phyloP scores from a whole-genome alignment of 2,113 vertebrate genomes.

The Gopherus evgoodei region DNA sequence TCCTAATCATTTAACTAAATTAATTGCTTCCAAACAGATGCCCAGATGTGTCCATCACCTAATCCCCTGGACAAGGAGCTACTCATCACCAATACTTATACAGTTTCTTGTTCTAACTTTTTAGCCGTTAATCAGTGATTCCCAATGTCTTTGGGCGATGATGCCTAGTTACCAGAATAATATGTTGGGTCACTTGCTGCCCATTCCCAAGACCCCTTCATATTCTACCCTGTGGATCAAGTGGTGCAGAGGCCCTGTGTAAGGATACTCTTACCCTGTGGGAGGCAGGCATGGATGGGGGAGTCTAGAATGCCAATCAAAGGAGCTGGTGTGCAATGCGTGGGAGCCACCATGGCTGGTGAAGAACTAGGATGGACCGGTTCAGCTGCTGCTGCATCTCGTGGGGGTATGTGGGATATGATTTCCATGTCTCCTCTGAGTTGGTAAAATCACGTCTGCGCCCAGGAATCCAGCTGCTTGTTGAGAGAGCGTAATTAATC shows the following conservation, averaged over 20 bases:
- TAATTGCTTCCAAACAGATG: not conserved
- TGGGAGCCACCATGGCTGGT: not conserved
- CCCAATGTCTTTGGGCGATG: not conserved
- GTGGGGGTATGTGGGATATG: not conserved
- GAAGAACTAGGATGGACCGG: not conserved
- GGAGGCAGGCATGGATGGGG: not conserved
- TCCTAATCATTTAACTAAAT: not conserved
- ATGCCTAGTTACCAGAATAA: not conserved
- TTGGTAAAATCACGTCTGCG: not conserved
- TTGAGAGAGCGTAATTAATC: constrained; percentile 56
- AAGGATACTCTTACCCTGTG: accelerated
- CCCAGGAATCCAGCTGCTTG: not conserved
- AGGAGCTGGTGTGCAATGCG: not conserved
- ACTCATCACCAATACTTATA: not conserved
- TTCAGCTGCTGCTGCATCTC: not conserved
- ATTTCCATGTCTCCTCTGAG: not conserved
- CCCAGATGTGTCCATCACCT: accelerated
- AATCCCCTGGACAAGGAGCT: constrained; percentile 13
- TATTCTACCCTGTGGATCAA: not conserved
- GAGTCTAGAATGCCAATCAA: not conserved
- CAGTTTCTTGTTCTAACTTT: not conserved
- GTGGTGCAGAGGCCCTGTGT: not conserved
- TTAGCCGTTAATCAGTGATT: not conserved
- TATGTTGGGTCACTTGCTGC: not conserved
- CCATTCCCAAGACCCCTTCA: not conserved